A percentile compares a stretch with the other conserved stretches of the same genome.
Conservation (phyloP, 2,888 invertebrate species). For the Archips crataeganus region DNA sequence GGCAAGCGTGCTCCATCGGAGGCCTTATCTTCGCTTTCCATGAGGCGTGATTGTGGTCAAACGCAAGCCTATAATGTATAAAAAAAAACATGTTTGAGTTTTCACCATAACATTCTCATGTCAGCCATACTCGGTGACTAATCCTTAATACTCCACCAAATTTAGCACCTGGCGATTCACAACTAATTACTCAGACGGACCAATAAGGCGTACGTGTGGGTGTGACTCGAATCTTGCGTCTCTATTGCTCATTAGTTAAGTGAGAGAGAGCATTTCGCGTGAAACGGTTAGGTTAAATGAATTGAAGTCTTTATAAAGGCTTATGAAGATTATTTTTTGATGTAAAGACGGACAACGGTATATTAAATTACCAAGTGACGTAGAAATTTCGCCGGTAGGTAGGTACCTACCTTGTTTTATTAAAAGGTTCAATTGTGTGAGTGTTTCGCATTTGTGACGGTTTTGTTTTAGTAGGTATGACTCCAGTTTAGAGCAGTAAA, state of each 20-base stretch:
- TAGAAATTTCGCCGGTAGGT: neutral
- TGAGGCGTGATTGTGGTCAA: too few relatives aligned
- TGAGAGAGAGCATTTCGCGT: slow-evolving; percentile 12
- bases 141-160: slow-evolving; percentile 27
- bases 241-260: slow-evolving; percentile 5
- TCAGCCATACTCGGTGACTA: slow-evolving; percentile 16
- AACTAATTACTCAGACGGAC: slow-evolving; percentile 36
- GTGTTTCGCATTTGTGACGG: too few relatives aligned
- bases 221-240: slow-evolving; percentile 12
- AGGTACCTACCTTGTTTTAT: neutral
- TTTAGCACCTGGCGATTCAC: slow-evolving; percentile 15
- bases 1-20: too few relatives aligned
- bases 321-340: slow-evolving; percentile 7
- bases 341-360: too few relatives aligned
- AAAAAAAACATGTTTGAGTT: neutral
- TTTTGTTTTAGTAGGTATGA: too few relatives aligned
- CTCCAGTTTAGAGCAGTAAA: too few relatives aligned
- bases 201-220: slow-evolving; percentile 30
- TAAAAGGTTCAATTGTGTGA: too few relatives aligned
- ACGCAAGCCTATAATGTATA: too few relatives aligned
- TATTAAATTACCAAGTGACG: too few relatives aligned
- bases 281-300: slow-evolving; percentile 9
- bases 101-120: slow-evolving; percentile 4
- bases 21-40: too few relatives aligned
- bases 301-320: slow-evolving; percentile 28